Conservation (phyloP, 2,113 vertebrate species). For the Hemiscyllium ocellatum region DNA sequence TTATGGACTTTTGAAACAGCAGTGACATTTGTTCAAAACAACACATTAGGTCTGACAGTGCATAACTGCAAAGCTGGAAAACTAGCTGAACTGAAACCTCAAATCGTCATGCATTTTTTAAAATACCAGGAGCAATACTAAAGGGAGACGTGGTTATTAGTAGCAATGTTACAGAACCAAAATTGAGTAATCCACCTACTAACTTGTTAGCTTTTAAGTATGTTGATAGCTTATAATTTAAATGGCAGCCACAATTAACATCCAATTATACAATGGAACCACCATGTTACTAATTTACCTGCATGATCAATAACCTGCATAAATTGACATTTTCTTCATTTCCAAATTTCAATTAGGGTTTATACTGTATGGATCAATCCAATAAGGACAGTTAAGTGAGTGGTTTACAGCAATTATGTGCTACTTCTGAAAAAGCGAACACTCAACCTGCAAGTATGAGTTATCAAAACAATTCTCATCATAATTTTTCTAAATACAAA, state of each 20-base stretch:
- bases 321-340: background rate
- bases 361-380: background rate
- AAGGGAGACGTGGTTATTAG: background rate
- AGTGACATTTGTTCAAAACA: background rate
- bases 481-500: no score
- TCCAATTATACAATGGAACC: background rate
- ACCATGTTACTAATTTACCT: background rate
- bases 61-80: background rate
- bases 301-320: background rate
- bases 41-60: background rate
- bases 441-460: background rate
- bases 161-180: background rate
- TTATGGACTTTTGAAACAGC: background rate
- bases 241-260: background rate
- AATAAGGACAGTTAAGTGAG: background rate
- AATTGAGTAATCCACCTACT: background rate
- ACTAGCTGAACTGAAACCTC: background rate
- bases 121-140: background rate
- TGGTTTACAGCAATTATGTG: background rate
- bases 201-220: background rate
- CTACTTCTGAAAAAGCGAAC: background rate
- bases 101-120: background rate
- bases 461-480: background rate
- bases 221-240: background rate
- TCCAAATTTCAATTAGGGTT: background rate